Percentiles rank a stretch among this genome's conserved stretches.
Evolutionary conservation across 2,113 vertebrate species (phyloP).

Genomic region (Nesoenas mayeri): DNA sequence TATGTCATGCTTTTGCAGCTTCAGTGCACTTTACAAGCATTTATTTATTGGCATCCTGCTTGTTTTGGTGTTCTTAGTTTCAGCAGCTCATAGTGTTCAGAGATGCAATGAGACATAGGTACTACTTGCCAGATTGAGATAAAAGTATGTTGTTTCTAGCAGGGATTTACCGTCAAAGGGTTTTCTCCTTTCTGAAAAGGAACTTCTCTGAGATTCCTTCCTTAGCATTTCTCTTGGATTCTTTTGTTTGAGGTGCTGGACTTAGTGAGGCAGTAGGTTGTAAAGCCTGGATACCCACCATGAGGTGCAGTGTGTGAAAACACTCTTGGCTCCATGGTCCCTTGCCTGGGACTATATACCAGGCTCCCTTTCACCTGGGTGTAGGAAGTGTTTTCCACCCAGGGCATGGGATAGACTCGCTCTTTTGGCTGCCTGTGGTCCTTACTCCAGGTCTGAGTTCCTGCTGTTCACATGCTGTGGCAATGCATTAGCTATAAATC

Average conservation of each 20-base stretch:
- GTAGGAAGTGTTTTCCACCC: neutral
- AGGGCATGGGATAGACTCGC: neutral
- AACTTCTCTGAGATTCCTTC: neutral
- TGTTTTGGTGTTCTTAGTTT: neutral
- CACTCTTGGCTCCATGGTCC: neutral
- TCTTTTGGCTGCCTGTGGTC: neutral
- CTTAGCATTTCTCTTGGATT: neutral
- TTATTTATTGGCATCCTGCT: neutral
- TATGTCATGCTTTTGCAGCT: neutral
- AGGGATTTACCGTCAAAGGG: neutral
- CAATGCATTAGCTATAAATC: rapidly evolving
- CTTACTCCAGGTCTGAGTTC: neutral
- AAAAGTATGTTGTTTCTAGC: neutral
- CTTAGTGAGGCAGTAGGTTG: neutral
- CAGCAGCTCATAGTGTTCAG: neutral
- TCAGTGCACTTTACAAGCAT: neutral
- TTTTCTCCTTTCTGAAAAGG: neutral
- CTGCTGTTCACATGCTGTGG: neutral
- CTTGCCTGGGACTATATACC: neutral
- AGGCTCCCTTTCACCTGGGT: neutral
- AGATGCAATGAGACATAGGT: neutral
- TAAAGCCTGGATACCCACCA: neutral
- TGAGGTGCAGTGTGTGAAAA: rapidly evolving
- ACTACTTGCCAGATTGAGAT: neutral
- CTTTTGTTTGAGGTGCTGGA: neutral